A percentile compares a stretch with the other conserved stretches of the same genome.
These are phyloP conservation scores for Thymelicus acteon DNA, from an alignment of 2,888 invertebrate species.

Conservation along the genomic window DNA sequence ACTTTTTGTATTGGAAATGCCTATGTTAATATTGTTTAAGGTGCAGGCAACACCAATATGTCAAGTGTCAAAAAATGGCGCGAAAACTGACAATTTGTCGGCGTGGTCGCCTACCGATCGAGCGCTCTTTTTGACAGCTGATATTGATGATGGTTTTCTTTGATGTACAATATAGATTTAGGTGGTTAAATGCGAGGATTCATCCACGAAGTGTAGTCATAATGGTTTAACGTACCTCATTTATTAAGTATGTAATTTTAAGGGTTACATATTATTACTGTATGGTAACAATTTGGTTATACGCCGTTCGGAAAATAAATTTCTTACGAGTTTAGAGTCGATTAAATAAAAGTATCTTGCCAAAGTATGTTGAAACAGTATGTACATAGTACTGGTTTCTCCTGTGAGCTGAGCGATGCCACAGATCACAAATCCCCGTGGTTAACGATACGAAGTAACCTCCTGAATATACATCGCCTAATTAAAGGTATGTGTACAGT, in stretches of 20 bases:
- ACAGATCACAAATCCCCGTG: constrained; percentile 19
- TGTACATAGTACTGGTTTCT: constrained; percentile 37
- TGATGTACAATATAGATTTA: constrained; percentile 58
- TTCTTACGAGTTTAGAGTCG: constrained; percentile 24
- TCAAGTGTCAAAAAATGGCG: constrained; percentile 46
- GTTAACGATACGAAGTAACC: constrained; percentile 36
- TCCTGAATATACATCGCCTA: constrained; percentile 57
- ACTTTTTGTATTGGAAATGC: constrained; percentile 70
- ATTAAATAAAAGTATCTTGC: constrained; percentile 60
- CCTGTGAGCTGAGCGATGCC: constrained; percentile 12
- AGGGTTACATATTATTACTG: constrained; percentile 66
- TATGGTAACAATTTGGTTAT: constrained; percentile 57
- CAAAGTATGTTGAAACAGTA: constrained; percentile 59
- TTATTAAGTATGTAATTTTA: constrained; percentile 68
- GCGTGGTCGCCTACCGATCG: constrained; percentile 6
- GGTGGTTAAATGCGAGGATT: constrained; percentile 55
- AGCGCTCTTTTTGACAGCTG: constrained; percentile 47
- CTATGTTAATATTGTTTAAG: constrained; percentile 75
- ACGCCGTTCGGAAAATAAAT: constrained; percentile 20
- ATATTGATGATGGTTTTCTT: constrained; percentile 40
- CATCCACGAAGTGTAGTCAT: constrained; percentile 72
- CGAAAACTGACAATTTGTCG: constrained; percentile 5
- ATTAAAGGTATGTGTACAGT: constrained; percentile 81
- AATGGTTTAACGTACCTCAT: constrained; percentile 83
- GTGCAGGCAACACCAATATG: constrained; percentile 47